phyloP scores from a whole-genome alignment of 2,888 invertebrate genomes.

The Abrostola triplasia region DNA sequence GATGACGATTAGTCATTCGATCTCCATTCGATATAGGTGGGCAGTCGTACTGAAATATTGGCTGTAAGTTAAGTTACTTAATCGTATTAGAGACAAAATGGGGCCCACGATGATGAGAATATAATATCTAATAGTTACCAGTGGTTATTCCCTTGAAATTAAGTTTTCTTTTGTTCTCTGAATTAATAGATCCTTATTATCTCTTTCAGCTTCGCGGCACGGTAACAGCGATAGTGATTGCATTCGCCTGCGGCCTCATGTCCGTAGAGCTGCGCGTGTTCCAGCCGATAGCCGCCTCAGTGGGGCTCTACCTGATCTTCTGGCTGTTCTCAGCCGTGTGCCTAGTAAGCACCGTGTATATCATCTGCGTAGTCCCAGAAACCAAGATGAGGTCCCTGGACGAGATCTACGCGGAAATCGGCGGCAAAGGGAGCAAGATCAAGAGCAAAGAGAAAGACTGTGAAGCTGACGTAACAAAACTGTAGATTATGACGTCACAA shows the following conservation, averaged over 20 bases:
- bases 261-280: constrained; percentile 80
- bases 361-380: constrained; percentile 76
- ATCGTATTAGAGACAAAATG: no score
- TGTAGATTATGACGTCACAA: constrained; percentile 59
- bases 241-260: constrained; percentile 79
- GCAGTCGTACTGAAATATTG: no score
- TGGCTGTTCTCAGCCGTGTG: constrained; percentile 80
- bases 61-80: no score
- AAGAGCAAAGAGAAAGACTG: constrained; percentile 65
- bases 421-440: constrained; percentile 65
- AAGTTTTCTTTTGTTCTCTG: background rate
- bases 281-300: constrained; percentile 73
- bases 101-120: no score
- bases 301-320: constrained; percentile 78
- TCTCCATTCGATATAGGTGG: no score
- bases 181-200: background rate
- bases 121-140: no score
- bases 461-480: constrained; percentile 76
- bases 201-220: constrained; percentile 79
- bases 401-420: constrained; percentile 80
- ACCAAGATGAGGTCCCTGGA: constrained; percentile 78
- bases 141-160: background rate
- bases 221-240: constrained; percentile 81
- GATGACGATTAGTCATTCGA: no score
- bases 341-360: constrained; percentile 78